Conservation (phyloP, 2,888 invertebrate species). For the Pyralis farinalis region DNA sequence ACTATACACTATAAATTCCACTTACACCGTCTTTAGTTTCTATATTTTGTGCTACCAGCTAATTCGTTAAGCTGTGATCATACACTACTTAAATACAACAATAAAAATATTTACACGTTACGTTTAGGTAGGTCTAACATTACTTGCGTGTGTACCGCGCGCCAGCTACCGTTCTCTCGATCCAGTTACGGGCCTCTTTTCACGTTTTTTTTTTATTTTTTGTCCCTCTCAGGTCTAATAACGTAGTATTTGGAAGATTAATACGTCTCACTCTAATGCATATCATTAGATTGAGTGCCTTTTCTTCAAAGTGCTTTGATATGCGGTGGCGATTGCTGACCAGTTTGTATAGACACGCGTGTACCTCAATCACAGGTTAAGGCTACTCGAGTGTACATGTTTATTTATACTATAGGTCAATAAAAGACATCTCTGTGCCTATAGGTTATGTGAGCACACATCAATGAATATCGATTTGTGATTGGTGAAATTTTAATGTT, state of each 20-base stretch:
- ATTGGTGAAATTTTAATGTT: no score
- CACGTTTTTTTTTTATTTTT: conserved; percentile 44
- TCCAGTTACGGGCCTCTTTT: conserved; percentile 74
- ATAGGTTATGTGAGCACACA: no score
- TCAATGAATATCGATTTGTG: no score
- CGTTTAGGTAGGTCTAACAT: conserved; percentile 15
- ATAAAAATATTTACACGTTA: no score
- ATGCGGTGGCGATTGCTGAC: conserved; percentile 16
- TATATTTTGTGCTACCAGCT: no score
- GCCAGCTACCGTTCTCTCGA: conserved; percentile 53
- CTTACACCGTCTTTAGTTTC: no score
- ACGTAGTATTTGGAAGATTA: conserved; percentile 65
- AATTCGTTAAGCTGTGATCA: no score
- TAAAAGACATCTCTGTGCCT: no score
- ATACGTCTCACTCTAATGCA: conserved; percentile 64
- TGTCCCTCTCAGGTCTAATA: conserved; percentile 53
- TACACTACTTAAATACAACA: no score
- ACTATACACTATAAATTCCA: no score
- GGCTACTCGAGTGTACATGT: no score
- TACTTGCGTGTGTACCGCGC: conserved; percentile 28
- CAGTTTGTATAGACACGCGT: conserved; percentile 10
- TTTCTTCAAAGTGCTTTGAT: conserved; percentile 31
- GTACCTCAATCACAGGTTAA: neutral
- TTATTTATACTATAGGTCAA: no score
- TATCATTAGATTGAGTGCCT: conserved; percentile 72